Evolutionary conservation across 1,140 invertebrate species (phyloP), one percentile per base, ranked within the genome.

Genomic region (Cyphomyrmex costatus): DNA sequence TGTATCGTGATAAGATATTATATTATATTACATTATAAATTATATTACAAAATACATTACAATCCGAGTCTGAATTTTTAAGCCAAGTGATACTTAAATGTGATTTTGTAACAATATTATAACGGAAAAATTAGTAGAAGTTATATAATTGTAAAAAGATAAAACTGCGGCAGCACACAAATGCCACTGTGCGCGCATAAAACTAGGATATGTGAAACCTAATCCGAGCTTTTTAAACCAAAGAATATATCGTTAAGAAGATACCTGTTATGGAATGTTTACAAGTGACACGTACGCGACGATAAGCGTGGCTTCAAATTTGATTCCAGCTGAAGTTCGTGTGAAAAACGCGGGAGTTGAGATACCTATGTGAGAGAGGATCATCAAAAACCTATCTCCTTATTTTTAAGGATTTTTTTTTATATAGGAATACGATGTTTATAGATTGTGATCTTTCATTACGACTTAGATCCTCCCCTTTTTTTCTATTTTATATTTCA

Each of bases 261-360:
- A 79, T 21, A 66, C 7, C 4, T 80, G 8, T 80, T 27, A 36
- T 2, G 77, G 46, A 79, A 79, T 79, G 77, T 79, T 66, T 79
- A 53, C 33, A 53, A 80, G 21, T 36, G 51, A 80, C 49, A 70
- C 63, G 21, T 56, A 56, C 33, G 49, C 19, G 8, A 80, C 14
- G 65, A 80, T 70, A 80, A 80, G 21, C 78, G 21, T 21, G 5
- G 49, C 63, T 2, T 80, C 21, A 70, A 70, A 70, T 58, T 80
- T 42, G 49, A 70, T 27, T 33, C 77, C 30, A 53, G 12, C n/a
- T 6, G 46, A 7, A 66, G 14, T 36, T 8, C 42, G 46, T 51
- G 77, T 27, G n/a, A 79, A 79, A 65, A 65, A 65, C 6, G 42
- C 27, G 42, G 10, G 24, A 46, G 2, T 42, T 36, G 21, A 46